Evolutionary conservation across 2,113 vertebrate genomes (phyloP).

Genomic region (Istiophorus platypterus): DNA sequence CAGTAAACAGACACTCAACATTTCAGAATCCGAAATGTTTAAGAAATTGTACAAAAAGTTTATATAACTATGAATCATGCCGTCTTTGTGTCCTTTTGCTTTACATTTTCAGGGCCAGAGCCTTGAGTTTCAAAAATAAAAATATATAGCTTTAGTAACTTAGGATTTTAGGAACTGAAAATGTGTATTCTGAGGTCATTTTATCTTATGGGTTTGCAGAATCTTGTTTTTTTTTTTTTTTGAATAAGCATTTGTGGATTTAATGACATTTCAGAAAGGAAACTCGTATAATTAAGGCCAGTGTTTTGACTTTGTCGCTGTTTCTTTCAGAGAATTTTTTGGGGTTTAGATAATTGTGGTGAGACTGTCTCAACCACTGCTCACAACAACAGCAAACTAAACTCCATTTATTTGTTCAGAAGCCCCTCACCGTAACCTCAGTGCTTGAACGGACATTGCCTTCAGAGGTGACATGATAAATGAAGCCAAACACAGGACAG

Average conservation of each 20-base stretch:
- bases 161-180: not conserved
- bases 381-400: not conserved
- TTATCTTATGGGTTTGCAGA: not conserved
- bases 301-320: too few relatives aligned
- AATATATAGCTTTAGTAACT: too few relatives aligned
- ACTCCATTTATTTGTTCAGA: not conserved
- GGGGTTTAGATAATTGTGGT: conserved; percentile 28
- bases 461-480: conserved; percentile 48
- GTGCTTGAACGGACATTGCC: conserved; percentile 1
- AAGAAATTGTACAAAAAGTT: not conserved
- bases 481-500: conserved; percentile 19
- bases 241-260: not conserved
- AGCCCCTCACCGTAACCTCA: not conserved
- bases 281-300: too few relatives aligned
- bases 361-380: not conserved
- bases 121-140: too few relatives aligned
- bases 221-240: not conserved
- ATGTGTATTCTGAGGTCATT: not conserved
- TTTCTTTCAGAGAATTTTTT: too few relatives aligned
- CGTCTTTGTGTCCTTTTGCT: not conserved
- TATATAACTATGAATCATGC: not conserved
- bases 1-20: not conserved
- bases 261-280: conserved; percentile 11
- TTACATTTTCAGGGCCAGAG: not conserved
- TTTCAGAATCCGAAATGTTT: too few relatives aligned